These are phyloP conservation scores for Orchestia grillus DNA, from an alignment of 1,140 invertebrate species.

Conservation along the genomic window DNA sequence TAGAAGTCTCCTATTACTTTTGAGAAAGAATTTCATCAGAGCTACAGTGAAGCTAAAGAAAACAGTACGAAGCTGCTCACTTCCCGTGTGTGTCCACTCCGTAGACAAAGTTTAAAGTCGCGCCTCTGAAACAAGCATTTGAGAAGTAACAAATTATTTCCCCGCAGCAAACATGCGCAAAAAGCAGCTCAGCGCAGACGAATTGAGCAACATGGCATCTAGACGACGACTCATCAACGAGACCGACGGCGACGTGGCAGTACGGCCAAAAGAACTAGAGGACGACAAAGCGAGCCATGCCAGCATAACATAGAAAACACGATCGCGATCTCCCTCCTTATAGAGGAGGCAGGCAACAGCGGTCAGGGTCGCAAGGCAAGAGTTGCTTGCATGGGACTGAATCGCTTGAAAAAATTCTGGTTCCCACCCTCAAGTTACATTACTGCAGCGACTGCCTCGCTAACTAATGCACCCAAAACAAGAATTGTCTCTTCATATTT, in stretches of 20 bases:
- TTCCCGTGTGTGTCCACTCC: too few species aligned
- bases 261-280: neutral
- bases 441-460: neutral
- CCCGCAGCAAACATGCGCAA: neutral
- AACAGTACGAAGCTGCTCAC: too few species aligned
- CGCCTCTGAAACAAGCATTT: neutral
- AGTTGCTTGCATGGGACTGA: neutral
- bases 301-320: conserved; percentile 17
- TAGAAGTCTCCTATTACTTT: too few species aligned
- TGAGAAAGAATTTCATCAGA: too few species aligned
- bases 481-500: neutral
- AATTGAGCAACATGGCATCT: neutral
- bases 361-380: neutral
- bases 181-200: neutral
- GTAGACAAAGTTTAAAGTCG: neutral
- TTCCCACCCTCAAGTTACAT: neutral
- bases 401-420: neutral
- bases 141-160: neutral
- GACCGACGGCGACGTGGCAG: neutral
- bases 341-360: neutral
- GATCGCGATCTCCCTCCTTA: conserved; percentile 15
- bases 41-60: too few species aligned
- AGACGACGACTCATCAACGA: neutral
- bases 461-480: neutral
- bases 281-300: conserved; percentile 18